A percentile compares a stretch with the other conserved stretches of the same genome.
phyloP scores from a whole-genome alignment of 2,888 invertebrate species.

The Ctenicera cuprea region DNA sequence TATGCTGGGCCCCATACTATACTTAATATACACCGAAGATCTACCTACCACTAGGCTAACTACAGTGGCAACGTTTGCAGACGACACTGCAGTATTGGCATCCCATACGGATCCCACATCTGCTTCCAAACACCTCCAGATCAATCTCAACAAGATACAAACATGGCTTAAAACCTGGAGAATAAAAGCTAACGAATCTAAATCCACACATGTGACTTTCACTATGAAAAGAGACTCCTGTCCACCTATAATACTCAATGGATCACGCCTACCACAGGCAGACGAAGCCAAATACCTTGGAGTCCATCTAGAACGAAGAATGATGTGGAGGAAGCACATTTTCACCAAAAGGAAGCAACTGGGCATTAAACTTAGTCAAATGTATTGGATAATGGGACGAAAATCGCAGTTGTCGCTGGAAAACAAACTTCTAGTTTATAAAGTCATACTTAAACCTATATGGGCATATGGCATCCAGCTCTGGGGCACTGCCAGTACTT shows the following conservation, averaged over 20 bases:
- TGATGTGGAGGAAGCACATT: constrained; percentile 17
- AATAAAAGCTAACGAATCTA: constrained; percentile 19
- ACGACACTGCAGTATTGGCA: too few relatives aligned
- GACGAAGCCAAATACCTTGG: constrained; percentile 24
- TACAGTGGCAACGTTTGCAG: neutral
- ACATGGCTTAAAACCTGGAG: constrained; percentile 19
- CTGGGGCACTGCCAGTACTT: too few relatives aligned
- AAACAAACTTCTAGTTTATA: too few relatives aligned
- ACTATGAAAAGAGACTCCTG: constrained; percentile 14
- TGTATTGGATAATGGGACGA: constrained; percentile 17
- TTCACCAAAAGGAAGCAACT: constrained; percentile 32
- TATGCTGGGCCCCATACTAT: neutral
- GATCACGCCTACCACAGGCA: constrained; percentile 1
- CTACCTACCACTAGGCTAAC: too few relatives aligned
- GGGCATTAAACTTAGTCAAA: constrained; percentile 20
- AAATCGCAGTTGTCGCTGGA: too few relatives aligned
- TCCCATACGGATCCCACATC: neutral
- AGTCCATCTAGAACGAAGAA: constrained; percentile 22
- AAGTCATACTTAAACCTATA: too few relatives aligned
- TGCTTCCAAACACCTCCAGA: neutral
- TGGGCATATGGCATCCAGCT: too few relatives aligned
- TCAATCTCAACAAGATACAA: constrained; percentile 14
- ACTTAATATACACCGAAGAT: constrained; percentile 4
- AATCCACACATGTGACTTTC: constrained; percentile 32
- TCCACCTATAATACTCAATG: constrained; percentile 15